Conservation (phyloP, 2,888 invertebrate genomes). For the Archips crataeganus region DNA sequence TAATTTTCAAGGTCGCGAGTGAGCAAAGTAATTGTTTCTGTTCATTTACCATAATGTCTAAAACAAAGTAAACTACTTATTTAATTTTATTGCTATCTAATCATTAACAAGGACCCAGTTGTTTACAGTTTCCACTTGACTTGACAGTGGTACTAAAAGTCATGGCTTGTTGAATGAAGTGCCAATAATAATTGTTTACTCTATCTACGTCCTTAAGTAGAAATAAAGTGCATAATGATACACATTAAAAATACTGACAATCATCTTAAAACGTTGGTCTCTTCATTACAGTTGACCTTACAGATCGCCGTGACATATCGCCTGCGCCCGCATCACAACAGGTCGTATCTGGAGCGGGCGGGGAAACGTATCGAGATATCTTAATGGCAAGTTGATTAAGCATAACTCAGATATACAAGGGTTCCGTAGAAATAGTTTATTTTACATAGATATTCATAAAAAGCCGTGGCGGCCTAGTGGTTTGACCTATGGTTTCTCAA, state of each 20-base stretch:
- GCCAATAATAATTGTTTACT: constrained; percentile 7
- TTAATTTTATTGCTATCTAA: too few relatives aligned
- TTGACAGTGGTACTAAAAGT: background rate
- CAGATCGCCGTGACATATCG: constrained; percentile 56
- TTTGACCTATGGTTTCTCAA: too few relatives aligned
- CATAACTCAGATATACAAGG: too few relatives aligned
- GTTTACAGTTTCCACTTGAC: background rate
- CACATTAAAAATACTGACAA: constrained; percentile 63
- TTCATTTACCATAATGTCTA: too few relatives aligned
- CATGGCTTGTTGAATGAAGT: background rate
- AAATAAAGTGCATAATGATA: constrained; percentile 27
- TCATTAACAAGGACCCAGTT: background rate
- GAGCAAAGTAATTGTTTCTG: too few relatives aligned
- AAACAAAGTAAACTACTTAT: too few relatives aligned
- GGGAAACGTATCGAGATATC: constrained; percentile 29
- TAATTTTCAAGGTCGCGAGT: too few relatives aligned
- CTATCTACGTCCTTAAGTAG: background rate
- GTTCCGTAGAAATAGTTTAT: too few relatives aligned
- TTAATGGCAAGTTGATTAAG: too few relatives aligned
- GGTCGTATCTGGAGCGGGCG: constrained; percentile 11
- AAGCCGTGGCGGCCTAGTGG: too few relatives aligned
- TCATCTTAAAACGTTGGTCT: constrained; percentile 76
- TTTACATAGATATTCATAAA: too few relatives aligned
- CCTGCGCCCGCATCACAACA: background rate
- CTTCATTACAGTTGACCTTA: constrained; percentile 66